phyloP scores from a whole-genome alignment of 2,113 vertebrate species.

The Gadus macrocephalus region DNA sequence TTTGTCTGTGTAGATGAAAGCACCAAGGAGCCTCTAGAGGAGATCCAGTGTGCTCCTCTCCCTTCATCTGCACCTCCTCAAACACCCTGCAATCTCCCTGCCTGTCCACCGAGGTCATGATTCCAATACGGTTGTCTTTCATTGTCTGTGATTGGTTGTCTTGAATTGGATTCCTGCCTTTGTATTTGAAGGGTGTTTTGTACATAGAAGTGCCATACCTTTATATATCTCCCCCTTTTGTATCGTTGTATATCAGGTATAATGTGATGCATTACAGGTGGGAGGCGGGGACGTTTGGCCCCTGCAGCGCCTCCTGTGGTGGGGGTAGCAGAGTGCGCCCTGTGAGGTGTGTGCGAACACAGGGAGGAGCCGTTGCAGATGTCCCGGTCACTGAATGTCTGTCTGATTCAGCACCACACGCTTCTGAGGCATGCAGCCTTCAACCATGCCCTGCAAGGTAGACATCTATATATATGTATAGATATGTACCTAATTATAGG shows the following conservation, averaged over 20 bases:
- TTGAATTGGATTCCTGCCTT: neutral
- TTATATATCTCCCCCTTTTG: neutral
- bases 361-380: slow-evolving; percentile 11
- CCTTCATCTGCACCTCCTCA: slow-evolving; percentile 37
- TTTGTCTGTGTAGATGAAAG: slow-evolving; percentile 74
- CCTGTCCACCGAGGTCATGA: slow-evolving; percentile 76
- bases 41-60: slow-evolving; percentile 62
- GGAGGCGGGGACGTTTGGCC: slow-evolving; percentile 60
- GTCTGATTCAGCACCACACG: slow-evolving; percentile 7
- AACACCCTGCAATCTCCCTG: slow-evolving; percentile 66
- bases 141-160: no score
- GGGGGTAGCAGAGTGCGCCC: slow-evolving; percentile 56
- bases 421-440: slow-evolving; percentile 59
- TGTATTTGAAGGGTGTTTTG: no score
- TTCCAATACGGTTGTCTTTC: neutral
- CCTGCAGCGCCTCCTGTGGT: slow-evolving; percentile 68
- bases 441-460: slow-evolving; percentile 67
- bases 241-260: neutral
- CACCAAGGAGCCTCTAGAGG: slow-evolving; percentile 55
- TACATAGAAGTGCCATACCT: no score
- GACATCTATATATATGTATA: neutral
- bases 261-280: slow-evolving; percentile 55
- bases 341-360: slow-evolving; percentile 64
- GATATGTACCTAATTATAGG: neutral
- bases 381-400: slow-evolving; percentile 46